Conservation (phyloP, 2,888 invertebrate species). For the Drosophila rellima region DNA sequence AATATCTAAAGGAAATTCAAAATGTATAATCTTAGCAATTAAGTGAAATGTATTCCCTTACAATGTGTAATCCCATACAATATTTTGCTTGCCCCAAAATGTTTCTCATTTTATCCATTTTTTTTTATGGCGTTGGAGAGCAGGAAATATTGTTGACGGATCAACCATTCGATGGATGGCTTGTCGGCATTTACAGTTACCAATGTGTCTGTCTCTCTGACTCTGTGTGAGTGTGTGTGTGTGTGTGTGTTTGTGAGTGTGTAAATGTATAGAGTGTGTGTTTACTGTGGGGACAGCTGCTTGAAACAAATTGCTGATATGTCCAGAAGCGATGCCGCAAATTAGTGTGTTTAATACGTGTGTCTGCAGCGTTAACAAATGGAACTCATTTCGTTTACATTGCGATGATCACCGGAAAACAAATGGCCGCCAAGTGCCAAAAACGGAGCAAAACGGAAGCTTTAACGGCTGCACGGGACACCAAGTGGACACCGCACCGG, state of each 20-base stretch:
- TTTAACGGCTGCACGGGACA: constrained; percentile 47
- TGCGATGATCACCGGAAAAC: constrained; percentile 80
- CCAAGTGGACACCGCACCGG: constrained; percentile 13
- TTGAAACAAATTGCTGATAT: constrained; percentile 79
- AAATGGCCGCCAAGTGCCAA: constrained; percentile 66
- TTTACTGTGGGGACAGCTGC: constrained; percentile 75
- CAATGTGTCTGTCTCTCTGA: constrained; percentile 1
- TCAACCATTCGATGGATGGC: constrained; percentile 54
- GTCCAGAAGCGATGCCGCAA: constrained; percentile 81
- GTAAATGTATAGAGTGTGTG: too few relatives aligned
- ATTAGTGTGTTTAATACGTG: constrained; percentile 81
- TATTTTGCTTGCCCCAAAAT: constrained; percentile 22
- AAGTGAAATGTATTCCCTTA: neutral
- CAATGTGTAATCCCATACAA: neutral
- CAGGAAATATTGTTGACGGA: constrained; percentile 52
- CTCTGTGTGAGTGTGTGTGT: constrained; percentile 8
- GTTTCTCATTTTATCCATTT: constrained; percentile 17
- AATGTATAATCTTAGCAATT: neutral
- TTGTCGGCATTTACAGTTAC: constrained; percentile 39
- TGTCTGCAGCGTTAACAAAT: constrained; percentile 74
- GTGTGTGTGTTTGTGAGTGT: constrained; percentile 4
- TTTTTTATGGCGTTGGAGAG: constrained; percentile 50
- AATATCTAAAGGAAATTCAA: neutral
- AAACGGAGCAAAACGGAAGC: constrained; percentile 32
- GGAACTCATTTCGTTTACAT: constrained; percentile 78